These are phyloP conservation scores for Anagrus nilaparvatae DNA, from an alignment of 1,140 invertebrate genomes.

Conservation along the genomic window DNA sequence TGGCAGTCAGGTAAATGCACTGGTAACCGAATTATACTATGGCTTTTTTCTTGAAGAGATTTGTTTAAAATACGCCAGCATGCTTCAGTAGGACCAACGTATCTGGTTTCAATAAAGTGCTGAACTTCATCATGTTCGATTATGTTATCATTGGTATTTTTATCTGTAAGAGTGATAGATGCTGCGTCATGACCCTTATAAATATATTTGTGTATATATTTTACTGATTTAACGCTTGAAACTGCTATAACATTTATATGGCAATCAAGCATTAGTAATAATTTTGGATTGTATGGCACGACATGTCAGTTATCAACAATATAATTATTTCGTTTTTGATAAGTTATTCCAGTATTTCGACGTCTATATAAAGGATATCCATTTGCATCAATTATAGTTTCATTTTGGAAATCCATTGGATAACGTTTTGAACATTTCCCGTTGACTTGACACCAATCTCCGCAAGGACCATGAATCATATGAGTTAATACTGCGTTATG, in stretches of 20 bases:
- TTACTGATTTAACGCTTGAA: conserved; percentile 9
- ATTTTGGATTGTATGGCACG: conserved; percentile 18
- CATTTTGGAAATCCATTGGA: conserved; percentile 24
- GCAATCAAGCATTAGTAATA: conserved; percentile 11
- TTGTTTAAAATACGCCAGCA: conserved; percentile 6
- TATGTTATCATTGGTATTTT: neutral
- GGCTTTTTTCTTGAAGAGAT: conserved; percentile 5
- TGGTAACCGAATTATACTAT: conserved; percentile 1
- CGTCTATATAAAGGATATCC: conserved; percentile 20
- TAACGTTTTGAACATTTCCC: conserved; percentile 33
- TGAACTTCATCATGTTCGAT: conserved; percentile 6
- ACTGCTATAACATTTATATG: conserved; percentile 12
- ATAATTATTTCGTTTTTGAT: conserved; percentile 1
- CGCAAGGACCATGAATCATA: conserved; percentile 32
- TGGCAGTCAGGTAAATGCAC: conserved; percentile 7
- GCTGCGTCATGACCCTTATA: conserved; percentile 12
- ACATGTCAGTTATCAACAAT: conserved; percentile 24
- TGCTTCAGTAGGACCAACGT: conserved; percentile 3
- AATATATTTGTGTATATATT: conserved; percentile 10
- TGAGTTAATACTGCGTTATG: conserved; percentile 27
- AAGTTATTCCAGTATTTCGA: conserved; percentile 12
- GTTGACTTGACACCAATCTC: conserved; percentile 27
- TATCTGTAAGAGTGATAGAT: conserved; percentile 1
- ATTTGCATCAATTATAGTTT: conserved; percentile 25
- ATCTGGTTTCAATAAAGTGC: conserved; percentile 8